A percentile compares a stretch with the other conserved stretches of the same genome.
Evolutionary conservation across 2,113 vertebrate species (phyloP).

Genomic region (Salvator merianae): DNA sequence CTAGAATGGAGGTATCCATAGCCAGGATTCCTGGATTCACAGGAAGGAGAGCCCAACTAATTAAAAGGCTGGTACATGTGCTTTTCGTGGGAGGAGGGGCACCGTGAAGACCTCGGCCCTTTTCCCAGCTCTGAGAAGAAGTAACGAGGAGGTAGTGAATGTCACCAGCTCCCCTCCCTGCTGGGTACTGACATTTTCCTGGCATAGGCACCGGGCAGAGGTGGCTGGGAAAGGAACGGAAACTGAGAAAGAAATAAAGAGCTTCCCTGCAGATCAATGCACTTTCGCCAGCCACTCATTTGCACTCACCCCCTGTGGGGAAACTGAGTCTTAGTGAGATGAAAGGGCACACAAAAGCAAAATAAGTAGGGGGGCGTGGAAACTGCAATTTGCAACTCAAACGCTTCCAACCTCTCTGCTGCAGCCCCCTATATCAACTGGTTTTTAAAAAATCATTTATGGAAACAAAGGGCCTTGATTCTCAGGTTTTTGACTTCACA

Average conservation of each 20-base stretch:
- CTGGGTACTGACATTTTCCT: constrained; percentile 33
- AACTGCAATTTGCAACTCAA: neutral
- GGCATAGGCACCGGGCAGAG: constrained; percentile 32
- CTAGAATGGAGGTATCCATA: neutral
- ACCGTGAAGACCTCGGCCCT: neutral
- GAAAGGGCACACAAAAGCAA: neutral
- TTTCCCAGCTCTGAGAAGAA: constrained; percentile 18
- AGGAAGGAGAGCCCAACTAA: neutral
- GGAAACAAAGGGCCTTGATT: neutral
- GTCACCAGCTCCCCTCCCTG: constrained; percentile 11
- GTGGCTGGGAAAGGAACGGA: constrained; percentile 31
- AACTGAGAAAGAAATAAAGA: constrained; percentile 4
- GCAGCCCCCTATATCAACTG: neutral
- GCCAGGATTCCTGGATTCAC: neutral
- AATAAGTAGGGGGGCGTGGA: neutral
- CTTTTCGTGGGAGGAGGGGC: neutral
- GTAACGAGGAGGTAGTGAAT: constrained; percentile 3
- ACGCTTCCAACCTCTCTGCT: neutral
- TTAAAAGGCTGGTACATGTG: neutral
- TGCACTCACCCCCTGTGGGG: neutral
- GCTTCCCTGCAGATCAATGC: constrained; percentile 31
- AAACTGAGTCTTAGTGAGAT: neutral
- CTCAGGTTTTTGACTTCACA: neutral
- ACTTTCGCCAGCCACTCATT: constrained; percentile 11
- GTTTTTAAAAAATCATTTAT: neutral